phyloP scores from a whole-genome alignment of 2,113 vertebrate genomes.

The Felis catus region DNA sequence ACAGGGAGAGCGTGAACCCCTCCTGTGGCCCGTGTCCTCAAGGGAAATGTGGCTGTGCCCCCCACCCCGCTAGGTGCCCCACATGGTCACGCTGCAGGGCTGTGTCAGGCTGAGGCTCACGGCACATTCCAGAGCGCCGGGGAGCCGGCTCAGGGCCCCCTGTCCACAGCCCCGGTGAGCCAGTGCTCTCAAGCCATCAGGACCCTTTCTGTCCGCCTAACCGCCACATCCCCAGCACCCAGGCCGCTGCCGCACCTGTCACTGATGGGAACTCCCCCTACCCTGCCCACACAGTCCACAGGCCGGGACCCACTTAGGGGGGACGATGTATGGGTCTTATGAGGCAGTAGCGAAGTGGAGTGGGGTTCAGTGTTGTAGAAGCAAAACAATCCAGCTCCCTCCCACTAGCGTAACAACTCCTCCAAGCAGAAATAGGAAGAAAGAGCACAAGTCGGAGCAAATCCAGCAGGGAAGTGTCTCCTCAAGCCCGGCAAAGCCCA shows the following conservation, averaged over 20 bases:
- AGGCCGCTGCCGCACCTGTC: too few relatives aligned
- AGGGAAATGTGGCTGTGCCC: fast-evolving
- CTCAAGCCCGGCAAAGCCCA: background rate
- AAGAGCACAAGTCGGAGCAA: background rate
- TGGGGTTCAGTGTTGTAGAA: background rate
- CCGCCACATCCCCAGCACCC: background rate
- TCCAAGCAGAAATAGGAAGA: background rate
- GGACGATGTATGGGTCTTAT: fast-evolving
- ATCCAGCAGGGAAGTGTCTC: background rate
- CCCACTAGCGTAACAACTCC: background rate
- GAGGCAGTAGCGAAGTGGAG: background rate
- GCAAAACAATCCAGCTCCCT: background rate
- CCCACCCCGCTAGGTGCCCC: background rate
- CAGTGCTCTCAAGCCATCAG: too few relatives aligned
- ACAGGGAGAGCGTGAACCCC: background rate
- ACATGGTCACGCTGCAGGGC: fast-evolving
- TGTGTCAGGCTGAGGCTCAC: background rate
- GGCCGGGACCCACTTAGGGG: background rate
- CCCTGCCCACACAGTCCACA: background rate
- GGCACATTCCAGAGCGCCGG: background rate
- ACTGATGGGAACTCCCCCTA: background rate
- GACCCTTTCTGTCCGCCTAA: background rate
- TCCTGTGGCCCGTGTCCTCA: background rate
- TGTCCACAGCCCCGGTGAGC: background rate
- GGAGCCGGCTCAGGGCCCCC: background rate